Conservation (phyloP, 2,888 invertebrate genomes). For the Hofmannophila pseudospretella region DNA sequence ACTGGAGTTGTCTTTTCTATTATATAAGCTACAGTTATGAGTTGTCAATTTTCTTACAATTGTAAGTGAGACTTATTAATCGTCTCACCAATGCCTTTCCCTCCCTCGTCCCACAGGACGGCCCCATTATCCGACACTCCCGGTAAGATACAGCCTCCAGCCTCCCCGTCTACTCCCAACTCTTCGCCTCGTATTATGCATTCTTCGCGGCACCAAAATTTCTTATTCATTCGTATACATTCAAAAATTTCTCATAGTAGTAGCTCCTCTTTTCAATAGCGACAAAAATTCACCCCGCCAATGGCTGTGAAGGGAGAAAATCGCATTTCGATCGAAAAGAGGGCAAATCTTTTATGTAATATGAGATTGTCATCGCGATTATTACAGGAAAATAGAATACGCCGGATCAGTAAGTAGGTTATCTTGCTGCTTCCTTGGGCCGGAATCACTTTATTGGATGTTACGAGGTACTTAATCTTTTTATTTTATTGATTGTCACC, state of each 20-base stretch:
- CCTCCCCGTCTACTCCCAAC: conserved; percentile 18
- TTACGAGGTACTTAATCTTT: conserved; percentile 26
- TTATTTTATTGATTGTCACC: conserved; percentile 20
- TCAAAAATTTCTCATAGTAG: conserved; percentile 63
- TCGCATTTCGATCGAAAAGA: conserved; percentile 76
- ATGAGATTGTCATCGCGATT: conserved; percentile 78
- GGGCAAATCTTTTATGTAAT: conserved; percentile 78
- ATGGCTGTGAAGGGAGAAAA: conserved; percentile 73
- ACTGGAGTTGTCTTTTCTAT: no score
- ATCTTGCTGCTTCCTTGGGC: conserved; percentile 71
- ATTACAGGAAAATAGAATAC: conserved; percentile 78
- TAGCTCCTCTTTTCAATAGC: conserved; percentile 62
- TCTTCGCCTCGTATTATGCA: conserved; percentile 44
- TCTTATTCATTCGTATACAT: conserved; percentile 71
- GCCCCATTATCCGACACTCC: conserved; percentile 24
- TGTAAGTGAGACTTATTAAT: conserved; percentile 1
- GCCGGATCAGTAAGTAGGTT: conserved; percentile 76
- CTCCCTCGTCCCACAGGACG: not conserved
- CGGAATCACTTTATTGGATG: conserved; percentile 71
- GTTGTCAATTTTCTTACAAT: not conserved
- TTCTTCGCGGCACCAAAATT: conserved; percentile 59
- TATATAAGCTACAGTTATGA: no score
- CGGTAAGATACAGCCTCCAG: conserved; percentile 23
- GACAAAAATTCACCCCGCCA: conserved; percentile 67
- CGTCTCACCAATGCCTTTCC: not conserved